Base-by-base conservation (phyloP, 2,888 invertebrate species). In the Dicranocentrus wangi region DNA sequence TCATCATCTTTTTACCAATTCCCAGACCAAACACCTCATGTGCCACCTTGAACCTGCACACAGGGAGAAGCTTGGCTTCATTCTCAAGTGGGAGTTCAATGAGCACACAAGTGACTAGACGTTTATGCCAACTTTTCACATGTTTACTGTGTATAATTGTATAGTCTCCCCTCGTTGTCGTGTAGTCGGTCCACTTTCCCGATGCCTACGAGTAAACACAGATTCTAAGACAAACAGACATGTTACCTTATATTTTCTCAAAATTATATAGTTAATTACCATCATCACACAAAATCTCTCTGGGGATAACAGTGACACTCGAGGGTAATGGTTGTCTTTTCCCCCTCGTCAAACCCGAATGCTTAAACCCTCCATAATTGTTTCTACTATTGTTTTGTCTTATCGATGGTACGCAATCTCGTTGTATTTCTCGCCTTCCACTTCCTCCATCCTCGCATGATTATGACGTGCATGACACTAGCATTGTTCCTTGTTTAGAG, bases 401-500 rank as follows among this genome's bases (percentile, higher is more conserved):
- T 76, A 76, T 76, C 76, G 21, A 2, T 13, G 15, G 15, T 19
- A 25, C 5, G 39, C n/a, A 58, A 75, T 76, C 60, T 76, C 17
- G 53, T 65, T 21, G 61, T 27, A n/a, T 66, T 66, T 47, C 19
- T 58, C 51, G 47, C 47, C 27, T 51, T 47, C 51, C 32, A 60
- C 28, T 68, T 75, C 43, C 66, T 75, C 58, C 28, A 60, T 75
- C 43, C 66, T 75, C 58, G 58, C 75, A 73, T 73, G 63, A 32
- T 47, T 58, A 58, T 55, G 27, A 60, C 27, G 21, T 58, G 73
- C 65, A 61, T 61, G 27, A 61, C 3, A 3, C 25, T 61, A n/a
- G 60, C 15, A 21, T 28, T 32, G 32, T 32, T 32, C 3, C 32
- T 32, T 32, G 32, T 32, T 32, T 7, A 10, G 32, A 32, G 3